Evolutionary conservation across 2,797 vertebrate species (phyloP), one percentile per base, ranked within the genome.

Genomic region (Trematomus bernacchii): DNA sequence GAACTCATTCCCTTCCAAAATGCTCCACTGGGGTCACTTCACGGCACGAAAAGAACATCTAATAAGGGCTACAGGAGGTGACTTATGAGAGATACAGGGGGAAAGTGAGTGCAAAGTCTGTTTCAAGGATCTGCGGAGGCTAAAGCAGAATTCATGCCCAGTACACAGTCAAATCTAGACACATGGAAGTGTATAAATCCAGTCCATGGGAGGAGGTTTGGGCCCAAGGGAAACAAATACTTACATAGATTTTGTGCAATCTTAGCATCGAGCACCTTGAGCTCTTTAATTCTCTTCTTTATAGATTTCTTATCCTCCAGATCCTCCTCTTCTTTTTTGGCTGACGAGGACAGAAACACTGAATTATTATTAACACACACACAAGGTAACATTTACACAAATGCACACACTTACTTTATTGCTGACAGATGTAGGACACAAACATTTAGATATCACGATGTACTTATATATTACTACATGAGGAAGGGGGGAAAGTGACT

Each of bases 181-280:
- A 51, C 52, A 54, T 23, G 30, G 23, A 21, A 18, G 21, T 33
- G 21, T 54, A 23, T 66, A 66, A 77, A 76, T 68, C 8, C n/a
- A 66, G 47, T 69, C 37, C 53, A 53, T 46, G n/a, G n/a, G 19
- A 64, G 10, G 33, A 44, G 12, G 13, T 66, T 18, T 21, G 43
- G 23, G 43, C 19, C 23, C 21, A 71, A 47, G 59, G 65, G 55
- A 80, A 76, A 67, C 19, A 69, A 73, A 84, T 86, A 97, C 98
- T 96, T 93, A 99, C 98, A 99, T 40, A 99, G 95, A 91, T 99
- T 99, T 92, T 99, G 98, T 12, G 98, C 97, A 84, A 96, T 96
- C 95, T 99, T 99, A 18, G 97, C 93, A 89, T 99, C 97, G 37
- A 99, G 93, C 85, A 99, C 97, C 93, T 98, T 99, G 63, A 99